Base-by-base conservation (phyloP, 2,113 vertebrate species). In the Okapia johnstoni region DNA sequence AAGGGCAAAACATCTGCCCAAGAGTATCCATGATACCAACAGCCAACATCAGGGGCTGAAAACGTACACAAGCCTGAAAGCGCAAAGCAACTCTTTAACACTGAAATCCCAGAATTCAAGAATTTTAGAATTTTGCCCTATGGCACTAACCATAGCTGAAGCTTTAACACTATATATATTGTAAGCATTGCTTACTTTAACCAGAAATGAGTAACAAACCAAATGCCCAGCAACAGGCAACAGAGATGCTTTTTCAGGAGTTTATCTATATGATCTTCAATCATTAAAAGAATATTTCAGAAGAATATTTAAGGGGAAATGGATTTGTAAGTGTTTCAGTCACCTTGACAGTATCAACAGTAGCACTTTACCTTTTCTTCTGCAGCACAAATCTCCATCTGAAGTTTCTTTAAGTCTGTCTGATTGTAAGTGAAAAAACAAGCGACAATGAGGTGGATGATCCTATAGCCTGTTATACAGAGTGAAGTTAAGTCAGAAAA, bases 381-480 rank as follows among this genome's bases (percentile, higher is more conserved):
- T 36, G 23, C 46, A 84, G 50, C 61, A 60, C 33, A 87, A 90
- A 90, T 85, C 58, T 61, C 63, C 76, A 54, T 36, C 13, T 94
- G 14, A 57, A 57, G 26, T 48, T 92, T 83, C 46, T 36, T 93
- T 85, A 87, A 50, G 61, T 60, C 48, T 73, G 55, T 15, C 77
- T 70, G 55, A 60, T 0, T 81, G n/a, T 52, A 84, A 87, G 15
- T 17, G 17, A 79, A 50, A 93, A 66, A 79, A 9, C 43, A 84
- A 94, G 25, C 26, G 54, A 66, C 40, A 61, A 15, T 36, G 19
- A 70, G 63, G 17, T 70, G 17, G 63, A 36, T 70, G 63, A 21
- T 21, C 8, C 63, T 11, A 36, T 9, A 36, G 17, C n/a, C 19
- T 70, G 17, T 40, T 43, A 13, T 3, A 73, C 21, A 40, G 70